Evolutionary conservation across 2,113 vertebrate genomes (phyloP).

Genomic region (Equus przewalskii): DNA sequence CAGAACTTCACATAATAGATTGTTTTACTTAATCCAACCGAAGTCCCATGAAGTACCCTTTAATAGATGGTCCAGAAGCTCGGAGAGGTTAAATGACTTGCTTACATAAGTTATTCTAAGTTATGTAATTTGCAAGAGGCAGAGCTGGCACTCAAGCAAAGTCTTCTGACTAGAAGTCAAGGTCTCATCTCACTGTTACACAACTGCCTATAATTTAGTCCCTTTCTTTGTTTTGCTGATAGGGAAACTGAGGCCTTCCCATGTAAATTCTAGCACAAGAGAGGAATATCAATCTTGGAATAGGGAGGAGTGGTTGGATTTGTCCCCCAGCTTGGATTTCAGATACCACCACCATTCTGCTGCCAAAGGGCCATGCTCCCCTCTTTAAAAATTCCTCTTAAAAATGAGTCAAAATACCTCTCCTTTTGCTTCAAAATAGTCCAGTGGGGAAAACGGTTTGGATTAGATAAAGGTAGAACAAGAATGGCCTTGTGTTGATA

Average conservation of each 20-base stretch:
- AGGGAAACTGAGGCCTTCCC: not conserved
- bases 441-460: not conserved
- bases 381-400: not conserved
- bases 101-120: not conserved
- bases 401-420: not conserved
- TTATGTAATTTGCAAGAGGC: conserved; percentile 27
- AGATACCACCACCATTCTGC: not conserved
- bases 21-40: conserved; percentile 3
- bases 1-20: not conserved
- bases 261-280: not conserved
- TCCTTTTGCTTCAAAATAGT: not conserved
- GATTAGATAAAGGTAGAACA: not conserved
- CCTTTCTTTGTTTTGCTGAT: not conserved
- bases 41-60: not conserved
- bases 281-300: not conserved
- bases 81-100: not conserved
- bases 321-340: not conserved
- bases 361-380: not conserved
- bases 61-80: not conserved
- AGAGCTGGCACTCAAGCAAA: not conserved
- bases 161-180: conserved; percentile 6
- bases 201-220: not conserved
- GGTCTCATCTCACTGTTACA: not conserved
- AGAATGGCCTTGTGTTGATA: not conserved
- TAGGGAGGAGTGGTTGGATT: not conserved